Base-by-base conservation (phyloP, 2,113 vertebrate genomes). In the Cebidichthys violaceus region DNA sequence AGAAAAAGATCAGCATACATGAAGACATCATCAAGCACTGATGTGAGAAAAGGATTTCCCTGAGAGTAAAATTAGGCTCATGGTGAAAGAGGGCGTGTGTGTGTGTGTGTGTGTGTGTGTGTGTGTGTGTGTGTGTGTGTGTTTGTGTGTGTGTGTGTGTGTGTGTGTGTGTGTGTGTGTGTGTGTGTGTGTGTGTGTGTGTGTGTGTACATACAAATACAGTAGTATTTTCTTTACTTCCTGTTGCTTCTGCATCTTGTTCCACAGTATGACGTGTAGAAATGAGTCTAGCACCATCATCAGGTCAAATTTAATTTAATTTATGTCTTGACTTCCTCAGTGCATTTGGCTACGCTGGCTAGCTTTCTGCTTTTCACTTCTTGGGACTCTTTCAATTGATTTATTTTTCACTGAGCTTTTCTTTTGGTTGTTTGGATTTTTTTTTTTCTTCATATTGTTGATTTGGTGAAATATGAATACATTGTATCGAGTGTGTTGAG, bases 1-100 rank as follows among this genome's bases (percentile, higher is more conserved):
- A 41, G 35, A 77, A 24, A 17, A 68, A 77, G 4, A 9, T 59
- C 17, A 33, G 64, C 52, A 18, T 0, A 33, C 37, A n/a, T 9
- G 20, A 59, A 59, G 27, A 59, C 75, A 77, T 77, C 6, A 7
- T 77, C 13, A 15, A n/a, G 9, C 9, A 39, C 54, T 79, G 64
- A 61, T 35, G 65, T 5, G 27, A 47, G 39, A 24, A 45, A 6
- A 47, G 22, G 5, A 0, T 14, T 45, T 22, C 29, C 6, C 29
- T 35, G 60, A 52, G 20, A 64, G 33, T 3, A 47, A 47, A 29
- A 35, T 6, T n/a, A 62, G 39, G 6, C 24, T 45, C 35, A 59
- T 17, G 17, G 50, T 70, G 59, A 45, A 45, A 17, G 43, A 45
- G 15, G 43, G 15, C 4, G 13, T 8, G 43, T 14, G 43, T 45